Percentiles rank a stretch among this genome's conserved stretches.
Evolutionary conservation across 2,888 invertebrate genomes (phyloP).

Genomic region (Cynaeus angustus): DNA sequence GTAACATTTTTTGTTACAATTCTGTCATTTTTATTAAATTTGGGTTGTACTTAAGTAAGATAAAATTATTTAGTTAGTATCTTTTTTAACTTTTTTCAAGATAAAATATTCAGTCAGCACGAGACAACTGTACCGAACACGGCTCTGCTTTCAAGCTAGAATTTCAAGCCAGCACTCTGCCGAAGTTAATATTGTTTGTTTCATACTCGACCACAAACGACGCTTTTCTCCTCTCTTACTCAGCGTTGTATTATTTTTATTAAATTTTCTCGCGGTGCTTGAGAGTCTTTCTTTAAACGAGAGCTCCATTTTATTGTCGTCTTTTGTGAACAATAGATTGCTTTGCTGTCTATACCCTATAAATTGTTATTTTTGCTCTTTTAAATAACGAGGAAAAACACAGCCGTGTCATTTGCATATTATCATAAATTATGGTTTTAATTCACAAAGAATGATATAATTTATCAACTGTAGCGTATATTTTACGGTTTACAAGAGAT

Average conservation of each 20-base stretch:
- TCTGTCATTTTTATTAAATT: not conserved
- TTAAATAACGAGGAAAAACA: conserved; percentile 37
- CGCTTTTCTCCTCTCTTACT: conserved; percentile 28
- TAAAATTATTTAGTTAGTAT: no score
- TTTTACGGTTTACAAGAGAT: conserved; percentile 41
- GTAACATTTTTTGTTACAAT: not conserved
- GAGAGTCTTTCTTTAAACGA: conserved; percentile 1
- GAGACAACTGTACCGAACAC: conserved; percentile 47
- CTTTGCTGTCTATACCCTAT: conserved; percentile 28
- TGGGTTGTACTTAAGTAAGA: no score
- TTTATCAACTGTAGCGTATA: conserved; percentile 42
- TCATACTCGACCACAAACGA: conserved; percentile 25
- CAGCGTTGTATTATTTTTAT: conserved; percentile 31
- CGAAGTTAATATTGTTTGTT: conserved; percentile 47
- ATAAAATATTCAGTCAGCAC: conserved; percentile 54
- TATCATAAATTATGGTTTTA: conserved; percentile 49
- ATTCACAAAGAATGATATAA: conserved; percentile 34
- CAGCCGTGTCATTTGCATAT: conserved; percentile 41
- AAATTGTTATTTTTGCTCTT: conserved; percentile 44
- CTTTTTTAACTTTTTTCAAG: conserved; percentile 16
- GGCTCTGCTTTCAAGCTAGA: conserved; percentile 51
- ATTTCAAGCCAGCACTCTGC: conserved; percentile 28
- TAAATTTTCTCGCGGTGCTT: conserved; percentile 34
- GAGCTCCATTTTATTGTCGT: conserved; percentile 11
- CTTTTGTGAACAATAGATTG: conserved; percentile 11